These are phyloP conservation scores for Solenopsis invicta DNA, from an alignment of 1,140 invertebrate genomes.

Conservation along the genomic window DNA sequence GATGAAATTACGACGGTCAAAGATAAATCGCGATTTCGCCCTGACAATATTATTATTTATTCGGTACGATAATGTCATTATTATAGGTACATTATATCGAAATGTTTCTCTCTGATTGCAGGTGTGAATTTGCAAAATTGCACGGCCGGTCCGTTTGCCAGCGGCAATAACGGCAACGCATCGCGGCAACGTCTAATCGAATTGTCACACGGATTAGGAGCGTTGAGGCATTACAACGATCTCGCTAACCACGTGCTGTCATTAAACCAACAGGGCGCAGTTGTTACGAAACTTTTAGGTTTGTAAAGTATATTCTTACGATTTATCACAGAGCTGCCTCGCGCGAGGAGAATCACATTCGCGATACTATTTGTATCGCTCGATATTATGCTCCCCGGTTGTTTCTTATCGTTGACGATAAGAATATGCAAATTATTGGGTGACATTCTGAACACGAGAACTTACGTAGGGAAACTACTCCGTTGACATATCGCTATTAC, in stretches of 20 bases:
- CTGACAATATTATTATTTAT: background rate
- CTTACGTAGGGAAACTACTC: constrained; percentile 37
- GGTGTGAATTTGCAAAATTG: constrained; percentile 84
- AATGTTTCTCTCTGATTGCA: constrained; percentile 66
- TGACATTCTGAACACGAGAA: constrained; percentile 48
- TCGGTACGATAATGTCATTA: background rate
- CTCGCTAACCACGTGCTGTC: constrained; percentile 91
- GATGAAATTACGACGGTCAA: background rate
- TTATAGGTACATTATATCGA: constrained; percentile 18
- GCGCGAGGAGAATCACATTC: background rate
- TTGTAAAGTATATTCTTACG: background rate
- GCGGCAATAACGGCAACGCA: constrained; percentile 79
- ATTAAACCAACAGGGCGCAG: constrained; percentile 90
- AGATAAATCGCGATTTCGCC: background rate
- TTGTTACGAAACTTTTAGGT: constrained; percentile 90
- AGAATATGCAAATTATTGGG: constrained; percentile 62
- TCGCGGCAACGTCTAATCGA: constrained; percentile 88
- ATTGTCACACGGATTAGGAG: constrained; percentile 88
- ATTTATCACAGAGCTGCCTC: background rate
- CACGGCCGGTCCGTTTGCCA: constrained; percentile 81
- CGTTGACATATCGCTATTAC: constrained; percentile 62
- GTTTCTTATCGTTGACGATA: constrained; percentile 53
- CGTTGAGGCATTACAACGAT: constrained; percentile 90
- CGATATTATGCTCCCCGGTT: constrained; percentile 14
- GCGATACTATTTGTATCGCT: background rate